Base-by-base conservation (phyloP, 2,797 vertebrate species). In the Urophycis tenuis region DNA sequence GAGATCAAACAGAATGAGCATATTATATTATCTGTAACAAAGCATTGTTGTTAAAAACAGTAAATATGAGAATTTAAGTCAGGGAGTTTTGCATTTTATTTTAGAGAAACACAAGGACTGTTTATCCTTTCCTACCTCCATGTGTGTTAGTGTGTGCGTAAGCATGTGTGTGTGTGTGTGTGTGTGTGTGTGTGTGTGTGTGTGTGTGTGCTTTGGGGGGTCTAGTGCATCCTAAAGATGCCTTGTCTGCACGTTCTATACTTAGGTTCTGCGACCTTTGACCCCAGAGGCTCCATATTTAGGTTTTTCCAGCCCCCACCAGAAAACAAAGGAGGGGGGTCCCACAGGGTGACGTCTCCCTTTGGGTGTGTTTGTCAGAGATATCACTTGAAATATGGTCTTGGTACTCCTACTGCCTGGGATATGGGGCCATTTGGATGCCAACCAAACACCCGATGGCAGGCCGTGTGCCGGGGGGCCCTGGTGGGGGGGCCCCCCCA, bases 181-280 rank as follows among this genome's bases (percentile, higher is more conserved):
- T 39, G 39, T 49, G 29, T 7, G 73, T 73, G 36, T 30, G 72
- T 73, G 35, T 73, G 45, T 39, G 36, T 39, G 17, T 17, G 41
- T 49, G 41, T 49, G 3, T 49, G 45, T 53, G 14, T 53, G 19
- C 8, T 53, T 53, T 53, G 45, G 45, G 41, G 31, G 73, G 49
- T 73, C 74, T 7, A 35, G 76, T 71, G 75, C 77, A 80, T 82
- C 79, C 85, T 80, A 80, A 76, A 41, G 77, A 34, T 19, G 60
- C 6, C 53, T 29, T 29, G 12, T 77, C 30, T 77, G 11, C 1
- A 71, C 5, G 33, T 3, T 81, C 79, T 84, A 82, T 81, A 80
- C 81, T 85, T 81, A 77, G 53, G 15, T 41, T 2, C 0, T 9
- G 2, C 72, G 78, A 81, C 81, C 80, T 85, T 79, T 87, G 78